A percentile compares a stretch with the other conserved stretches of the same genome.
These are phyloP conservation scores for Xyliphius kryptos DNA, from an alignment of 2,113 vertebrate species.

Conservation along the genomic window DNA sequence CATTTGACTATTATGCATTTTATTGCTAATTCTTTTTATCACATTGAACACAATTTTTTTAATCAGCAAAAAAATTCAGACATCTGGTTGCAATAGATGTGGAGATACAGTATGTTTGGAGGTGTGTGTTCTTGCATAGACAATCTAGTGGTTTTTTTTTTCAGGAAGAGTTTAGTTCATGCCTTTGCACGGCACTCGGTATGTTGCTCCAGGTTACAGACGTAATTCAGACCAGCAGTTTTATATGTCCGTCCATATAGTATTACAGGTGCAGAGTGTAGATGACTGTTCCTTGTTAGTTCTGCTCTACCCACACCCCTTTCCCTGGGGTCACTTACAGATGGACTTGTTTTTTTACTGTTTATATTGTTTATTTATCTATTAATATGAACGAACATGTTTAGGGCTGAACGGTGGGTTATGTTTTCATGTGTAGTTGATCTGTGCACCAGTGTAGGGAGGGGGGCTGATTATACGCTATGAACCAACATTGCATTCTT, in stretches of 20 bases:
- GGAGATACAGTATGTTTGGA: conserved; percentile 2
- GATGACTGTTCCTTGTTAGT: too few relatives aligned
- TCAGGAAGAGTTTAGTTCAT: too few relatives aligned
- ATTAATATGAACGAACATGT: conserved; percentile 36
- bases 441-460: conserved; percentile 25
- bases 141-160: too few relatives aligned
- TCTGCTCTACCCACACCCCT: too few relatives aligned
- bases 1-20: conserved; percentile 23
- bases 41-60: conserved; percentile 31
- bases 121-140: too few relatives aligned
- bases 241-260: too few relatives aligned
- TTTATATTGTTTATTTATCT: conserved; percentile 39
- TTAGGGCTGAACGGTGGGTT: conserved; percentile 28
- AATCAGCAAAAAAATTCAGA: conserved; percentile 16
- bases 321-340: too few relatives aligned
- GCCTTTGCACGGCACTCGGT: too few relatives aligned
- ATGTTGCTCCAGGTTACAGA: too few relatives aligned
- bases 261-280: too few relatives aligned
- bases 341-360: conserved; percentile 22
- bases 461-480: conserved; percentile 31
- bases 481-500: conserved; percentile 40
- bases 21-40: conserved; percentile 33
- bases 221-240: too few relatives aligned
- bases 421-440: conserved; percentile 33
- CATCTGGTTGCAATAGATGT: conserved; percentile 33